phyloP scores from a whole-genome alignment of 2,888 invertebrate species.

The Mechanitis mazaeus region DNA sequence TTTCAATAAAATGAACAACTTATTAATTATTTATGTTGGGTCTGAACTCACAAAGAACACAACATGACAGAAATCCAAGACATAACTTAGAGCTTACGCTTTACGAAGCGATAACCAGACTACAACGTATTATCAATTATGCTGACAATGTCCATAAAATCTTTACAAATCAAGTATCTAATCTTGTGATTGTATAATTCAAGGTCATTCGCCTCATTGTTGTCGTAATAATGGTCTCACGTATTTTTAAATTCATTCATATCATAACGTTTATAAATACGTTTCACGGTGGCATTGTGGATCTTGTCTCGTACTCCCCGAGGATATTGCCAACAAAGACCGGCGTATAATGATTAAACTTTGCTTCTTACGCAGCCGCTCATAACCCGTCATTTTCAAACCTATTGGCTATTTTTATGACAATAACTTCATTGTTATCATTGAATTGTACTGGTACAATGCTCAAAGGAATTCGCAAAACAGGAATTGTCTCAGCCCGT shows the following conservation, averaged over 20 bases:
- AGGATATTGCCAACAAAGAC: conserved; percentile 69
- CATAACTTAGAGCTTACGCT: conserved; percentile 4
- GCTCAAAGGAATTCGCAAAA: conserved; percentile 65
- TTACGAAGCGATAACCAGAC: conserved; percentile 2
- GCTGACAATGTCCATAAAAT: conserved; percentile 12
- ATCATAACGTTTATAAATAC: conserved; percentile 72
- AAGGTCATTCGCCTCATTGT: conserved; percentile 29
- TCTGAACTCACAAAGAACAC: conserved; percentile 1
- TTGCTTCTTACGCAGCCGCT: conserved; percentile 58
- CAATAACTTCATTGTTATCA: conserved; percentile 66
- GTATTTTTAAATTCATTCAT: conserved; percentile 63
- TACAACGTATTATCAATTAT: conserved; percentile 12
- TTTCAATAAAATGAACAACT: conserved; percentile 1
- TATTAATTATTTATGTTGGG: conserved; percentile 1
- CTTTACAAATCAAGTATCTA: conserved; percentile 21
- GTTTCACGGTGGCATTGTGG: conserved; percentile 48
- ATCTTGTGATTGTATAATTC: conserved; percentile 23
- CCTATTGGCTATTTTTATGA: conserved; percentile 75
- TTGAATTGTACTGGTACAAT: conserved; percentile 59
- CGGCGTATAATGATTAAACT: conserved; percentile 65
- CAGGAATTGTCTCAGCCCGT: conserved; percentile 69
- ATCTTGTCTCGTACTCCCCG: conserved; percentile 63
- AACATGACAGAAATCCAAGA: conserved; percentile 2
- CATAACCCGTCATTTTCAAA: conserved; percentile 74
- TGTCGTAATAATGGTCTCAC: conserved; percentile 47